Evolutionary conservation across 2,888 invertebrate species (phyloP), one percentile per base, ranked within the genome.

Genomic region (Bimastos eiseni): DNA sequence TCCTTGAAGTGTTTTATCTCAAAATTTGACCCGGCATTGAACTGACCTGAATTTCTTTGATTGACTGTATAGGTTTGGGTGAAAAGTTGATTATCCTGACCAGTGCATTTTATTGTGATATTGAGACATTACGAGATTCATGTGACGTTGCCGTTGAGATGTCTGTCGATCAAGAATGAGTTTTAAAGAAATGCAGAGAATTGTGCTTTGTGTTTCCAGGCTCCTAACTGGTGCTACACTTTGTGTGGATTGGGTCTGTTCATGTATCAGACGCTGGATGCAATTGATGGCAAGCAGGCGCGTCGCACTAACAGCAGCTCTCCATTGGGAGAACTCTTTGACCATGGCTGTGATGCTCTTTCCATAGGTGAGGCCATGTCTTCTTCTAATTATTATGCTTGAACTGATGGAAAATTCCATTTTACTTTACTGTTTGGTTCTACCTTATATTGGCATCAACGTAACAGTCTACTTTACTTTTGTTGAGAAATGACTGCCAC

Each of bases 211-310:
- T 90, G 37, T 90, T 91, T 90, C 3, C 89, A 92, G 93, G 97
- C 97, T 90, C 99, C 99, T 90, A 96, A 97, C 94, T 99, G 99
- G 99, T 97, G 98, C 19, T 98, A 98, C 95, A 96, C 98, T 24
- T 95, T 98, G 1, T 98, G 98, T 95, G 99, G 98, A 0, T 94
- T 98, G 38, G 99, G 99, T 30, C 96, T 99, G 92, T 99, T 99
- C 95, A 95, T 98, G 91, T 99, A 99, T 96, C 99, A 99, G 96
- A 98, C 98, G 94, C 96, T 99, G 93, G 99, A 99, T 95, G 99
- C 99, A 86, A 98, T 99, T 92, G 99, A 99, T 95, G 99, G 99
- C 89, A 99, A 99, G 95, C 99, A 99, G 96, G 99, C 99, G 1
- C 96, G 99, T 93, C 96, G 99, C 94, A 99, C 99, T 34, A 97